Evolutionary conservation across 2,888 invertebrate species (phyloP).

Genomic region (Campaea margaritaria): DNA sequence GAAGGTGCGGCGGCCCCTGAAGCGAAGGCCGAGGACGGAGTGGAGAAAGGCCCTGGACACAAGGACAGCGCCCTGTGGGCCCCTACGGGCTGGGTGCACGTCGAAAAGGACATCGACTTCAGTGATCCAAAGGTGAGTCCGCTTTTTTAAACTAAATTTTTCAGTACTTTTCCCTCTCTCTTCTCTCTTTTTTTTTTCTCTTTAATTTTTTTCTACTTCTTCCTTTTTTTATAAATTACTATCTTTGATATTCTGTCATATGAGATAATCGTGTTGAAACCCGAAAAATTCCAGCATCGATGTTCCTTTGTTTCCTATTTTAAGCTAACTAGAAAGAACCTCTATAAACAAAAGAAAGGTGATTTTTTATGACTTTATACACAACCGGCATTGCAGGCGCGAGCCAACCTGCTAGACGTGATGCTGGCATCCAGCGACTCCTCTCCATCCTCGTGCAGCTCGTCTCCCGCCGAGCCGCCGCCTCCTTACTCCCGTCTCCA

Average conservation of each 20-base stretch:
- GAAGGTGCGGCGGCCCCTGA: conserved; percentile 60
- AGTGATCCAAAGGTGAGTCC: conserved; percentile 89
- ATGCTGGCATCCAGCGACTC: conserved; percentile 92
- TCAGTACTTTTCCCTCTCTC: too few species aligned
- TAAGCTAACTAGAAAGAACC: too few species aligned
- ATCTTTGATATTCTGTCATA: background rate
- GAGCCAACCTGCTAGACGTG: conserved; percentile 91
- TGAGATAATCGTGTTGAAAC: too few species aligned
- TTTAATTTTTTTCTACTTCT: too few species aligned
- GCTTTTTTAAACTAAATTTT: background rate
- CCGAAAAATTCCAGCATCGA: too few species aligned
- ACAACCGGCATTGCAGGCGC: conserved; percentile 80
- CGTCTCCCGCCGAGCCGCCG: conserved; percentile 81
- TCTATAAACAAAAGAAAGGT: too few species aligned
- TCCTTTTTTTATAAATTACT: too few species aligned
- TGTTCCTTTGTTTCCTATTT: too few species aligned
- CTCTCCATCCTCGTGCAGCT: conserved; percentile 88
- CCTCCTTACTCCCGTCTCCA: conserved; percentile 87
- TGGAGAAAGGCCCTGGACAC: conserved; percentile 53
- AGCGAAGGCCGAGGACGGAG: conserved; percentile 48
- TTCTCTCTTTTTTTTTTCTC: too few species aligned
- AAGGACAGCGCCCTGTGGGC: conserved; percentile 88
- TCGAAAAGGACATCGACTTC: conserved; percentile 91
- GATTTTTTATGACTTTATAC: too few species aligned
- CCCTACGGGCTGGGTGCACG: conserved; percentile 92